A percentile compares a stretch with the other conserved stretches of the same genome.
These are phyloP conservation scores for Colossoma macropomum DNA, from an alignment of 2,113 vertebrate genomes.

Conservation along the genomic window DNA sequence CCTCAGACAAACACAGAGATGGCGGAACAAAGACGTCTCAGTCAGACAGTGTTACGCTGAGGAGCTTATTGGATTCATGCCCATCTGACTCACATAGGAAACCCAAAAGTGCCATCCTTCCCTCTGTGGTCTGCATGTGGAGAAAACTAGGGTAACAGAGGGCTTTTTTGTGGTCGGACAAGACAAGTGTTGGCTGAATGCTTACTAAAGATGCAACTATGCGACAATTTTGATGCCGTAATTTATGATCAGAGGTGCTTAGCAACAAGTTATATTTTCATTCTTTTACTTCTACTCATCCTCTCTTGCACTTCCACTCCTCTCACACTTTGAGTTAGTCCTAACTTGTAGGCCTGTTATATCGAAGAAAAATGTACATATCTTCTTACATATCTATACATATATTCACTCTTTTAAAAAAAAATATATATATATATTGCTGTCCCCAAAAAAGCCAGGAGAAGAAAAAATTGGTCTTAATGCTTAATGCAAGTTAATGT, in stretches of 20 bases:
- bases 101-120: neutral
- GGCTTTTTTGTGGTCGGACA: conserved; percentile 36
- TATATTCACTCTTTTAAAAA: no score
- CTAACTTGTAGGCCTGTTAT: no score
- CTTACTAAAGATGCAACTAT: neutral
- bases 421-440: no score
- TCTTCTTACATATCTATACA: no score
- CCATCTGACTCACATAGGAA: neutral
- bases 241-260: neutral
- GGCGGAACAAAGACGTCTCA: conserved; percentile 19
- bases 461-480: no score
- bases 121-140: conserved; percentile 53
- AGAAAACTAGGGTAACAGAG: conserved; percentile 36
- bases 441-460: no score
- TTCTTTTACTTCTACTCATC: neutral
- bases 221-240: neutral
- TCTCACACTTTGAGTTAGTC: no score
- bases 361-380: no score
- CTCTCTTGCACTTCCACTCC: neutral
- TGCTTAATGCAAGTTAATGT: no score
- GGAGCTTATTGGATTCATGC: neutral
- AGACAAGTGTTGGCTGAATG: neutral
- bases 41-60: conserved; percentile 5
- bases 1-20: neutral
- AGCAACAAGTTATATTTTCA: neutral